These are phyloP conservation scores for Heliconius ismenius DNA, from an alignment of 2,888 invertebrate species.

Conservation along the genomic window DNA sequence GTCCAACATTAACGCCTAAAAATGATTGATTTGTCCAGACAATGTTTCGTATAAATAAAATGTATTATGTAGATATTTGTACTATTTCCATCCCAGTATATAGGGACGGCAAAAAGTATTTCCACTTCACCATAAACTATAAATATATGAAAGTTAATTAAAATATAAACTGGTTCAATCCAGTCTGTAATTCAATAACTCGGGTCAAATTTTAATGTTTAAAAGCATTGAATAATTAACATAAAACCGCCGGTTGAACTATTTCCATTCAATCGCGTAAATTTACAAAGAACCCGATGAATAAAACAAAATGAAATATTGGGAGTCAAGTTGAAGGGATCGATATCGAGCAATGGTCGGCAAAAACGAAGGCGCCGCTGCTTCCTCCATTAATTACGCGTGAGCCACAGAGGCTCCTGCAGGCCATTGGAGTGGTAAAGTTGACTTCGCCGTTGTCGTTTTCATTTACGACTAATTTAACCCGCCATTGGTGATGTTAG, in stretches of 20 bases:
- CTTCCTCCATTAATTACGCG: slow-evolving; percentile 38
- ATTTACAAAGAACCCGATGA: slow-evolving; percentile 19
- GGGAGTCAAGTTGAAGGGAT: background rate
- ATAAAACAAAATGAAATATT: slow-evolving; percentile 13
- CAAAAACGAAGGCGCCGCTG: slow-evolving; percentile 30
- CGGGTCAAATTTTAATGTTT: background rate
- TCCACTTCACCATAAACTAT: no score
- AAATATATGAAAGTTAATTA: no score
- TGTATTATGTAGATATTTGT: no score
- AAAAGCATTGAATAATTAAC: background rate
- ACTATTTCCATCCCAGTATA: no score
- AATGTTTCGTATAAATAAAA: no score
- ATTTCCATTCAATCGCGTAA: slow-evolving; percentile 7
- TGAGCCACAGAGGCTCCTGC: slow-evolving; percentile 3
- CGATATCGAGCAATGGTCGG: slow-evolving; percentile 11
- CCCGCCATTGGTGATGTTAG: no score
- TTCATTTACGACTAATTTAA: no score
- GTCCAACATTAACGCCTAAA: no score
- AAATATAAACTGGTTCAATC: background rate
- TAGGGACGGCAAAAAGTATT: no score
- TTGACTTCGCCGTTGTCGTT: no score
- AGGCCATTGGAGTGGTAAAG: background rate
- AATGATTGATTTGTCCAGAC: no score
- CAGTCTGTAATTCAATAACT: slow-evolving; percentile 8
- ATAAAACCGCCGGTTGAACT: background rate